Base-by-base conservation (phyloP, 2,113 vertebrate genomes). In the Forbesichthys agassizii region DNA sequence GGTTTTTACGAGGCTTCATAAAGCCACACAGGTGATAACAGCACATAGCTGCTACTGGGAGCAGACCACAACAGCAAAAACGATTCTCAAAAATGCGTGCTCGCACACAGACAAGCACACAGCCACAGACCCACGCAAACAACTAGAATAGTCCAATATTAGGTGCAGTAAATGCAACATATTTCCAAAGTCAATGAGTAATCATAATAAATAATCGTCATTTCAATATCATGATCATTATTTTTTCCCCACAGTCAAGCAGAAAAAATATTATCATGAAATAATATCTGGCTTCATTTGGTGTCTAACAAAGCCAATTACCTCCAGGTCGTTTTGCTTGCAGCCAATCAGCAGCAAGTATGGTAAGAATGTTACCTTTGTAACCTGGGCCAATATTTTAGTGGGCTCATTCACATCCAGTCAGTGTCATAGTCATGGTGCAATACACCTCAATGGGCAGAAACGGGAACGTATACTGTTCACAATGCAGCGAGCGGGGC, bases 1-100 rank as follows among this genome's bases (percentile, higher is more conserved):
- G 54, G 7, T 49, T 82, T 84, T 66, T 71, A 74, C 74, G 46
- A 46, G 73, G 77, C 81, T 74, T 63, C 75, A 48, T 42, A 68
- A 75, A 79, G 72, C 78, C 71, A 64, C 71, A 79, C 82, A 70
- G 67, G 73, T 46, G 84, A 84, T 86, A 86, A 80, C 77, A 68
- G 68, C 69, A n/a, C 69, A 59, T 8, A 33, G n/a, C 49, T 18
- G 73, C 63, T 65, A 27, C 27, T 27, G 27, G 27, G 27, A 27
- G 27, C 27, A 27, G 27, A 27, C 27, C 27, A 27, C 65, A 70
- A 69, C 52, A 9, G 52, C 14, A 13, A 42, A 33, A 33, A 20
- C 1, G 10, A 33, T 20, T 9, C 56, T 9, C 18, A 33, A n/a
- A 27, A 20, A 33, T 1, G 56, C 20, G 65, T 33, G 49, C 20